phyloP scores from a whole-genome alignment of 2,113 vertebrate species.

The Formicarius rufipectus region DNA sequence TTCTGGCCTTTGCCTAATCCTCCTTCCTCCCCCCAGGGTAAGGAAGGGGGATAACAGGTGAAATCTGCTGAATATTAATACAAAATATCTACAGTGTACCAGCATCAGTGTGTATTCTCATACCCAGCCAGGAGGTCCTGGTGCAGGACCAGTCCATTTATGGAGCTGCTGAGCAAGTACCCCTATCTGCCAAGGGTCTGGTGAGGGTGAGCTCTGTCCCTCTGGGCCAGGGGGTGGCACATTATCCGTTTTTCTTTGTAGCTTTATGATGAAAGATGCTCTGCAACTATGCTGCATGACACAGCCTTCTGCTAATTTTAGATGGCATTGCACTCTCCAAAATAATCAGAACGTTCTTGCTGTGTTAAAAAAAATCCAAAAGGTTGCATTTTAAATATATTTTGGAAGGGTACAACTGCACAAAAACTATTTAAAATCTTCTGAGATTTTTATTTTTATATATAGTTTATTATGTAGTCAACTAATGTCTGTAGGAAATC shows the following conservation, averaged over 20 bases:
- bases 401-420: not conserved
- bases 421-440: not conserved
- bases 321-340: not conserved
- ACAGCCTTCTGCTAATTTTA: not conserved
- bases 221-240: not conserved
- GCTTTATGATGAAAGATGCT: not conserved
- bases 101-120: not conserved
- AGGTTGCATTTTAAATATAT: not conserved
- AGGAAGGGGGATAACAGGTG: not conserved
- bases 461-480: not conserved
- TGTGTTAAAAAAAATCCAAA: not conserved
- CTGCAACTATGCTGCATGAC: not conserved
- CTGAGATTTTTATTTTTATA: not conserved
- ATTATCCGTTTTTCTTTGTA: not conserved
- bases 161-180: not conserved
- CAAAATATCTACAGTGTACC: not conserved
- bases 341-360: not conserved
- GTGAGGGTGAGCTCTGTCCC: not conserved
- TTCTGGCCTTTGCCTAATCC: not conserved
- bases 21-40: not conserved
- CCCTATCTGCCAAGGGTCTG: not conserved
- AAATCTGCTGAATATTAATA: not conserved
- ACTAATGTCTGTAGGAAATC: not conserved
- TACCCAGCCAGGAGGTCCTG: not conserved
- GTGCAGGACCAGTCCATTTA: not conserved